Conservation (phyloP, 1,140 invertebrate species). For the Anadara kagoshimensis region DNA sequence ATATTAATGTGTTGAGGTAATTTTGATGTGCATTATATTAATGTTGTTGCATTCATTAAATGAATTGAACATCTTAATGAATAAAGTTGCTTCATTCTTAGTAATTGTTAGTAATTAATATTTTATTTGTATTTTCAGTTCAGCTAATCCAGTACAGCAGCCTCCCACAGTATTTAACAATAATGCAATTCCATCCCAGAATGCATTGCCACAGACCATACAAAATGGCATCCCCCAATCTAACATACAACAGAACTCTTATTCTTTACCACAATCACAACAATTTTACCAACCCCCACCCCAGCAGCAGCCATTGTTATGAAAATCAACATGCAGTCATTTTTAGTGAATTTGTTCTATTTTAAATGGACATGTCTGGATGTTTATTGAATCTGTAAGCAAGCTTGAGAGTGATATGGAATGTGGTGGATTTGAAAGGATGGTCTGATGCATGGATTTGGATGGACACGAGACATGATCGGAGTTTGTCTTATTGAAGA, state of each 20-base stretch:
- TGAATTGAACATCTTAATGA: too few species aligned
- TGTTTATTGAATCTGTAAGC: too few species aligned
- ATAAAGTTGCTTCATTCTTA: too few species aligned
- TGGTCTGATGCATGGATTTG: too few species aligned
- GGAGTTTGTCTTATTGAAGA: too few species aligned
- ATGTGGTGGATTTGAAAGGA: too few species aligned
- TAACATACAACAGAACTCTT: slow-evolving; percentile 18
- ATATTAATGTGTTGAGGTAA: background rate
- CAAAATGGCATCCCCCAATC: background rate
- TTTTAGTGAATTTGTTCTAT: background rate
- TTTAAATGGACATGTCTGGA: background rate
- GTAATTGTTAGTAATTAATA: too few species aligned
- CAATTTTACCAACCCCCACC: slow-evolving; percentile 38
- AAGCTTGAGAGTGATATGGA: too few species aligned
- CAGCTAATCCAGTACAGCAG: slow-evolving; percentile 11
- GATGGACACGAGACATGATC: too few species aligned
- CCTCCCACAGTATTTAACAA: slow-evolving; percentile 11
- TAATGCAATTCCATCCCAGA: slow-evolving; percentile 23
- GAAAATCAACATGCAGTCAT: background rate
- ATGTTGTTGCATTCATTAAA: too few species aligned
- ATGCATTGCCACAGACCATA: slow-evolving; percentile 14
- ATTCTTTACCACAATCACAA: slow-evolving; percentile 8
- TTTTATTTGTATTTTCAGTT: slow-evolving; percentile 6
- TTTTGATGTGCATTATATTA: too few species aligned
- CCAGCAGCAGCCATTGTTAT: slow-evolving; percentile 33